Evolutionary conservation across 1,140 invertebrate species (phyloP).

Genomic region (Helicoverpa armigera): DNA sequence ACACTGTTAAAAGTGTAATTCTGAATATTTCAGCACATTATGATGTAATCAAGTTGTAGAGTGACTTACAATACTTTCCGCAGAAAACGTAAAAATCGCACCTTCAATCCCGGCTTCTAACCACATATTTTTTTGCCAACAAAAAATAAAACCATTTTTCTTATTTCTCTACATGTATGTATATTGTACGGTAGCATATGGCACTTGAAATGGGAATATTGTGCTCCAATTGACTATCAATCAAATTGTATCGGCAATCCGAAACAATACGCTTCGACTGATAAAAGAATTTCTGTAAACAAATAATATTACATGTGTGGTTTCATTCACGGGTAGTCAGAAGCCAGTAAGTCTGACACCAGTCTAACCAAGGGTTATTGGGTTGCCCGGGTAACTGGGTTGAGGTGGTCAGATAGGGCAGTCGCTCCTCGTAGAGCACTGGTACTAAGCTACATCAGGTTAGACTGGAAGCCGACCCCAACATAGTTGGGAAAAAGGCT

Average conservation of each 20-base stretch:
- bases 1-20: too few species aligned
- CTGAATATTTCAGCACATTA: too few species aligned
- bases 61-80: neutral
- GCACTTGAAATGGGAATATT: conserved; percentile 15
- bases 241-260: conserved; percentile 20
- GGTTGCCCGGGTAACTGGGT: too few species aligned
- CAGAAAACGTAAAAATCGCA: neutral
- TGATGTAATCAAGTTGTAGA: too few species aligned
- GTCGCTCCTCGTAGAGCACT: too few species aligned
- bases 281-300: conserved; percentile 15
- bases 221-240: conserved; percentile 24
- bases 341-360: too few species aligned
- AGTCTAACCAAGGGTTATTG: too few species aligned
- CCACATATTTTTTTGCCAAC: neutral
- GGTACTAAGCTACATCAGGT: too few species aligned
- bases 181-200: conserved; percentile 9
- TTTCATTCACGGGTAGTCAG: conserved; percentile 1
- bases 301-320: neutral
- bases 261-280: neutral
- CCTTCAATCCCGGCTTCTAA: too few species aligned
- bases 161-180: neutral
- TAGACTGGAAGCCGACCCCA: too few species aligned
- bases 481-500: too few species aligned
- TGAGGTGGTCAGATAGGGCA: too few species aligned
- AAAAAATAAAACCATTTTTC: neutral